Evolutionary conservation across 2,888 invertebrate species (phyloP), one percentile per base, ranked within the genome.

Genomic region (Bombylius discolor): DNA sequence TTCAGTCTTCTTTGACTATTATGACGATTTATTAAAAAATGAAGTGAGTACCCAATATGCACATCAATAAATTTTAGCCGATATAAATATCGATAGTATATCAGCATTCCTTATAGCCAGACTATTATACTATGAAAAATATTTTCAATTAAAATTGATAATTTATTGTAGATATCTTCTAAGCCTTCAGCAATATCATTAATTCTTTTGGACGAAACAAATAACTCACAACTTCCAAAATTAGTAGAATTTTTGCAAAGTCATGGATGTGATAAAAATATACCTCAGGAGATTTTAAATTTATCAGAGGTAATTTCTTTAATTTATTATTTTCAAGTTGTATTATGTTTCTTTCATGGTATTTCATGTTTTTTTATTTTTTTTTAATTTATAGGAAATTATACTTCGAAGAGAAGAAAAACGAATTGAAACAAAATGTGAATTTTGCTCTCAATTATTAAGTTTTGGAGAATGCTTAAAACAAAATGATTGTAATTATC

Each of bases 401-500:
- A 47, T 53, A 42, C 47, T 59, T 0, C 60, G 59, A 7, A 58
- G 61, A 2, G 68, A 69, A 60, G 64, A 65, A 34, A 47, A 58
- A 12, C 60, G 64, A 11, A 64, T 64, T 6, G 23, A 49, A 1
- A 59, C 63, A 11, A 63, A 61, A 33, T 51, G 60, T 3, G 49
- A 58, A 0, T 61, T 68, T 51, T 69, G 89, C 65, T 72, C 78
- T 23, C 77, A 73, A 56, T 64, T 87, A 5, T 77, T 86, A 58
- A 73, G 81, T 36, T 79, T 84, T 62, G 88, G 89, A 6, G 72
- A 75, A 55, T 89, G 89, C 66, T 73, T 75, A 4, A 76, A 79
- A 59, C 69, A 70, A 51, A 74, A 74, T 64, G 71, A 75, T 48
- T 88, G 88, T 63, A 61, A 68, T 23, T 75, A 77, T 51, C 78